These are phyloP conservation scores for Toxotes chatareus DNA, from an alignment of 2,113 vertebrate genomes.

Conservation along the genomic window DNA sequence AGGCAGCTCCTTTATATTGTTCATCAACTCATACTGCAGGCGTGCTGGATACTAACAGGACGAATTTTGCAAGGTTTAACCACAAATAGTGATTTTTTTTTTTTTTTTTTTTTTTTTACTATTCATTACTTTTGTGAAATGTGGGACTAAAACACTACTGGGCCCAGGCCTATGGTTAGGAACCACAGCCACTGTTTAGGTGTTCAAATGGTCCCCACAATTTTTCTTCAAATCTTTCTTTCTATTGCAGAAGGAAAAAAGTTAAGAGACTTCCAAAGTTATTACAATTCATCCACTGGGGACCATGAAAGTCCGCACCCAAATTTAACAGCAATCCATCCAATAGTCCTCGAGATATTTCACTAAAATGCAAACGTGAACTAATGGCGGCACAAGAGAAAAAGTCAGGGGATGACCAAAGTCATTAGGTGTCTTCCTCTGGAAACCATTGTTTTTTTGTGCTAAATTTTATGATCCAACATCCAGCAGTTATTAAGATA, in stretches of 20 bases:
- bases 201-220: background rate
- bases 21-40: background rate
- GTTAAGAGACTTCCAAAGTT: background rate
- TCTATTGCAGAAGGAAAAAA: background rate
- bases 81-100: too few species aligned
- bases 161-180: background rate
- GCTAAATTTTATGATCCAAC: background rate
- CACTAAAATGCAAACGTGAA: too few species aligned
- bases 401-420: too few species aligned
- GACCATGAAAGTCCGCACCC: background rate
- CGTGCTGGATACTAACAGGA: too few species aligned
- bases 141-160: background rate
- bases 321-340: too few species aligned
- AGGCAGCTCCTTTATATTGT: slow-evolving; percentile 11
- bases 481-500: background rate
- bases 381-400: too few species aligned
- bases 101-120: too few species aligned
- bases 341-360: too few species aligned
- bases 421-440: too few species aligned
- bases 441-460: background rate
- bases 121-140: background rate
- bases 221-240: background rate
- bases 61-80: too few species aligned
- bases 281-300: background rate
- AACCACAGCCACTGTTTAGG: background rate